Percentiles rank a stretch among this genome's conserved stretches.
Conservation (phyloP, 1,140 invertebrate genomes). For the Phymastichus coffea region DNA sequence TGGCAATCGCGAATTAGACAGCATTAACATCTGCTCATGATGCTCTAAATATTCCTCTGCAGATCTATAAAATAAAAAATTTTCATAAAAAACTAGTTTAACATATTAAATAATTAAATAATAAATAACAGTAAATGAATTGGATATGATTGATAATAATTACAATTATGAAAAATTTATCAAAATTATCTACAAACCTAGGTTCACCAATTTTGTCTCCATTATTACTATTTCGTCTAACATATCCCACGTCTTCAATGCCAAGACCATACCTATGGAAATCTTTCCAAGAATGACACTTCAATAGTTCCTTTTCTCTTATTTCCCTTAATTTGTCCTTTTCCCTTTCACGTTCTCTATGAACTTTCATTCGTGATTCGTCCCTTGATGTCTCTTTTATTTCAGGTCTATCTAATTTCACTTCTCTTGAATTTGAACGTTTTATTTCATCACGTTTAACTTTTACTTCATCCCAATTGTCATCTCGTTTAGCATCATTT, state of each 20-base stretch:
- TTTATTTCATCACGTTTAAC: conserved; percentile 17
- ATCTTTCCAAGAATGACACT: conserved; percentile 43
- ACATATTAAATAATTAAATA: neutral
- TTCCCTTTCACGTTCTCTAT: conserved; percentile 34
- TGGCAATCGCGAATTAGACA: conserved; percentile 37
- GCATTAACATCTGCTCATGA: conserved; percentile 49
- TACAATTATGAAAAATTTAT: conserved; percentile 1
- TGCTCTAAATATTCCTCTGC: conserved; percentile 45
- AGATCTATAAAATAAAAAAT: conserved; percentile 40
- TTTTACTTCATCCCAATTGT: conserved; percentile 24
- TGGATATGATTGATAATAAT: conserved; percentile 12
- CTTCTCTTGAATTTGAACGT: conserved; percentile 19
- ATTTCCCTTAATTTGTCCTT: conserved; percentile 36
- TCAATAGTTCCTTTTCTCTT: conserved; percentile 38
- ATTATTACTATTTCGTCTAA: conserved; percentile 36
- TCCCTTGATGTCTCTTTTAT: conserved; percentile 32
- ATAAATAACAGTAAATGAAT: neutral
- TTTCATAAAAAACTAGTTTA: neutral
- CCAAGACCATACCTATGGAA: conserved; percentile 41
- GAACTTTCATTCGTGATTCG: conserved; percentile 24
- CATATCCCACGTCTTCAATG: conserved; percentile 38
- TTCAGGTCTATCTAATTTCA: conserved; percentile 21
- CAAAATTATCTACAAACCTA: conserved; percentile 32
- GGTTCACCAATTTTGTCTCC: conserved; percentile 35
- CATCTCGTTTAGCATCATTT: conserved; percentile 26